These are phyloP conservation scores for Miltochrista miniata DNA, from an alignment of 2,888 invertebrate species.

Conservation along the genomic window DNA sequence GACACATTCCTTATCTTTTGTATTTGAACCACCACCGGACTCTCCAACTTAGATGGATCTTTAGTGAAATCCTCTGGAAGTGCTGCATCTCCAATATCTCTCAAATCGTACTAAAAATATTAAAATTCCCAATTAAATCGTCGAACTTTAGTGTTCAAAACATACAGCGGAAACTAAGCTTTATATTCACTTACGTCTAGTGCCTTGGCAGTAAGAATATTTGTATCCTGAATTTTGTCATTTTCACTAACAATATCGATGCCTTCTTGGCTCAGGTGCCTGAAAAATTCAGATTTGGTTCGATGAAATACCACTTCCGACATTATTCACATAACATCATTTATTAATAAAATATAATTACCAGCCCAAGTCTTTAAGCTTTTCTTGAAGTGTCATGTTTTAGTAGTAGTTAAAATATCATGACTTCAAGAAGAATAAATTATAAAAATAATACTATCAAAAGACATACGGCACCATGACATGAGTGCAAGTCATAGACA, in stretches of 20 bases:
- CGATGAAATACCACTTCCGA: slow-evolving; percentile 11
- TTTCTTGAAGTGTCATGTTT: slow-evolving; percentile 85
- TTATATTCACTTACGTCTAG: slow-evolving; percentile 85
- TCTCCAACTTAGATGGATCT: slow-evolving; percentile 77
- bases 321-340: slow-evolving; percentile 14
- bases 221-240: slow-evolving; percentile 85
- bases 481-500: slow-evolving; percentile 32
- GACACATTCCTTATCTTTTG: slow-evolving; percentile 94
- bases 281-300: slow-evolving; percentile 64
- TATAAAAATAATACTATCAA: slow-evolving; percentile 60
- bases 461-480: slow-evolving; percentile 64
- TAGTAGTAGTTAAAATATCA: slow-evolving; percentile 62
- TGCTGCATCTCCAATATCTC: slow-evolving; percentile 90
- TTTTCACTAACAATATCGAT: slow-evolving; percentile 86
- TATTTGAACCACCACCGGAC: slow-evolving; percentile 92
- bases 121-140: slow-evolving; percentile 26
- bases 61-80: slow-evolving; percentile 88
- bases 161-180: slow-evolving; percentile 6
- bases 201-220: slow-evolving; percentile 85
- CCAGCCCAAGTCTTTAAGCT: slow-evolving; percentile 87
- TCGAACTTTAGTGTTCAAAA: slow-evolving; percentile 1
- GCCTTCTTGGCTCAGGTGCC: slow-evolving; percentile 90
- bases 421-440: slow-evolving; percentile 59
- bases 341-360: slow-evolving; percentile 59
- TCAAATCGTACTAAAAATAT: slow-evolving; percentile 87